Percentiles rank a stretch among this genome's conserved stretches.
Evolutionary conservation across 1,140 invertebrate genomes (phyloP).

Genomic region (Pectinophora gossypiella): DNA sequence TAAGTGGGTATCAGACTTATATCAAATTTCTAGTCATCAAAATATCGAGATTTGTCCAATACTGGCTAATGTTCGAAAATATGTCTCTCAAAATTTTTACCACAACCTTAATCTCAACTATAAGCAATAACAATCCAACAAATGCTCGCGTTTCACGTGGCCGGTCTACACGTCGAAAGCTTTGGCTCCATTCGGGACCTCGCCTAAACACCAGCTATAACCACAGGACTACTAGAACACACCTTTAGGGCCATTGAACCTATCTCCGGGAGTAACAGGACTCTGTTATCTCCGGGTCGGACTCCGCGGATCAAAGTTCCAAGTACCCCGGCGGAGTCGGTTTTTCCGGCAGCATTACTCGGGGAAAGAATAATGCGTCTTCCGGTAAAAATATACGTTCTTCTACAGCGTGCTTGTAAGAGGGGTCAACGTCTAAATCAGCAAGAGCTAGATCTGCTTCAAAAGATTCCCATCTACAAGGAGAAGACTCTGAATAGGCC

Average conservation of each 20-base stretch:
- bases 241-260: constrained; percentile 20
- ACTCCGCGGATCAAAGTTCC: constrained; percentile 69
- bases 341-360: constrained; percentile 48
- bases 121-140: constrained; percentile 65
- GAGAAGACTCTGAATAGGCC: constrained; percentile 62
- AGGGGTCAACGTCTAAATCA: constrained; percentile 69
- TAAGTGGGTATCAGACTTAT: constrained; percentile 42
- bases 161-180: constrained; percentile 39
- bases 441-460: constrained; percentile 71
- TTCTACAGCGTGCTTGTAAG: constrained; percentile 76
- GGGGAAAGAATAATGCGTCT: constrained; percentile 47
- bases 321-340: constrained; percentile 63
- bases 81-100: constrained; percentile 67
- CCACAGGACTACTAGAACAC: constrained; percentile 26
- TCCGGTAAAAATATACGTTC: constrained; percentile 77
- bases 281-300: constrained; percentile 62
- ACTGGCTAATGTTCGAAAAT: constrained; percentile 64
- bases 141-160: constrained; percentile 19
- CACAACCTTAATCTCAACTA: constrained; percentile 66
- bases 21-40: constrained; percentile 50
- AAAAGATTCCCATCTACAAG: constrained; percentile 74
- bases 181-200: constrained; percentile 10
- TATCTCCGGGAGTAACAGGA: constrained; percentile 42
- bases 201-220: constrained; percentile 31
- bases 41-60: constrained; percentile 55